These are phyloP conservation scores for Nanorana parkeri DNA, from an alignment of 2,113 vertebrate species.

Conservation along the genomic window DNA sequence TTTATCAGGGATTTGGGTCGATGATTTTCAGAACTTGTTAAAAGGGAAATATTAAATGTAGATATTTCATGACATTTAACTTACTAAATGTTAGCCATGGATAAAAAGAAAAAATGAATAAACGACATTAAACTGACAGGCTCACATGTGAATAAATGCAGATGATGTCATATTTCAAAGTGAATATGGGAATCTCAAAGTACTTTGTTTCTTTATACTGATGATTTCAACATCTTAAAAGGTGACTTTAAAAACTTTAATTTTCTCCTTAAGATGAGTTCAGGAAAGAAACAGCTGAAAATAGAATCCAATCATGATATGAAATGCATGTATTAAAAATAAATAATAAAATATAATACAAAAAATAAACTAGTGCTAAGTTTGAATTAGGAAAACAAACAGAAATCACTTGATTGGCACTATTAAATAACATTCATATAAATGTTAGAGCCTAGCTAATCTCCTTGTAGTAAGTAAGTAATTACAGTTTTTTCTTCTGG, in stretches of 20 bases:
- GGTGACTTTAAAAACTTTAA: slow-evolving; percentile 31
- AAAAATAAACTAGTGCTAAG: background rate
- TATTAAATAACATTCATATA: slow-evolving; percentile 1
- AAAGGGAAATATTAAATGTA: slow-evolving; percentile 28
- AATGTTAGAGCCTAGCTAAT: background rate
- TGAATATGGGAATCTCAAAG: background rate
- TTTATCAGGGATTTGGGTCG: slow-evolving; percentile 16
- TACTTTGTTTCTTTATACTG: background rate
- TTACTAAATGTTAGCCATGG: background rate
- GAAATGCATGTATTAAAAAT: background rate
- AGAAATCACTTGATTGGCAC: background rate
- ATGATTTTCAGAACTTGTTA: slow-evolving; percentile 25
- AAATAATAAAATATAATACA: background rate
- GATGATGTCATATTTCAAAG: slow-evolving; percentile 1
- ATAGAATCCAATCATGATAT: background rate
- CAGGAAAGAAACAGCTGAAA: background rate
- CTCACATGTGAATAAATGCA: slow-evolving; percentile 7
- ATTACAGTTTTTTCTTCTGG: background rate
- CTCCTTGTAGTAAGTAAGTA: background rate
- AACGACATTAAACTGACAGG: background rate
- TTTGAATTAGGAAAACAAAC: background rate
- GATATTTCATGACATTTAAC: slow-evolving; percentile 23
- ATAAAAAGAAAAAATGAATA: background rate
- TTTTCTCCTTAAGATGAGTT: slow-evolving; percentile 27
- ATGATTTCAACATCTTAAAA: slow-evolving; percentile 8